These are phyloP conservation scores for Ciconia maguari DNA, from an alignment of 2,113 vertebrate genomes.

Conservation along the genomic window DNA sequence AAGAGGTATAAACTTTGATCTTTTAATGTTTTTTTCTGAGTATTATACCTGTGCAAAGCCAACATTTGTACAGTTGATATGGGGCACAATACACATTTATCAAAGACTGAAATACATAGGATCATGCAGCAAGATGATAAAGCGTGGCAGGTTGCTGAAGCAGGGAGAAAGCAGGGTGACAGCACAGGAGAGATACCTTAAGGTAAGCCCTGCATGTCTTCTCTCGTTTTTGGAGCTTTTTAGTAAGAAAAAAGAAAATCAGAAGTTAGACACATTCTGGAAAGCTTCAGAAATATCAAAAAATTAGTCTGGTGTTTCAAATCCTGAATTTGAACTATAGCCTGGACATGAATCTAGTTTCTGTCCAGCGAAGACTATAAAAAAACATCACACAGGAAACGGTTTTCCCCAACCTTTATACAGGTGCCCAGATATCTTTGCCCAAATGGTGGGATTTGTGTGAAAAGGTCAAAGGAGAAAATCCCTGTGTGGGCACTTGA, in stretches of 20 bases:
- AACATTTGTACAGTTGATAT: slow-evolving; percentile 77
- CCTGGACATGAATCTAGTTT: neutral
- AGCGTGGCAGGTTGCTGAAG: slow-evolving; percentile 78
- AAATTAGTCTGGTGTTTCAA: slow-evolving; percentile 30
- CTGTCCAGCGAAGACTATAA: neutral
- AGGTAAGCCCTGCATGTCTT: slow-evolving; percentile 99
- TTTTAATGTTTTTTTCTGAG: slow-evolving; percentile 48
- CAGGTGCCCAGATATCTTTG: neutral
- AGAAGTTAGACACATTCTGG: slow-evolving; percentile 77
- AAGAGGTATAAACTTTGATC: slow-evolving; percentile 45
- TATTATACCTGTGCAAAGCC: slow-evolving; percentile 72
- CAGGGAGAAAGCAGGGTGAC: slow-evolving; percentile 80
- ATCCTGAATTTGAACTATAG: neutral
- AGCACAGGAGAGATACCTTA: slow-evolving; percentile 93
- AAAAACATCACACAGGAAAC: neutral
- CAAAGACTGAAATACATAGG: slow-evolving; percentile 82
- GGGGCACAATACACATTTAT: slow-evolving; percentile 80
- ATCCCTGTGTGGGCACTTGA: neutral
- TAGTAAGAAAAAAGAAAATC: slow-evolving; percentile 83
- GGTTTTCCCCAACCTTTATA: neutral
- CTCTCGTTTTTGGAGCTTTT: slow-evolving; percentile 99
- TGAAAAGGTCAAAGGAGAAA: slow-evolving; percentile 21
- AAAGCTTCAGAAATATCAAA: slow-evolving; percentile 68
- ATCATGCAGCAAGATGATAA: slow-evolving; percentile 80
- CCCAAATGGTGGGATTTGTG: neutral